These are phyloP conservation scores for Zoanthus gigantus DNA, from an alignment of 92 coral and sea anemone genomes.

Conservation along the genomic window DNA sequence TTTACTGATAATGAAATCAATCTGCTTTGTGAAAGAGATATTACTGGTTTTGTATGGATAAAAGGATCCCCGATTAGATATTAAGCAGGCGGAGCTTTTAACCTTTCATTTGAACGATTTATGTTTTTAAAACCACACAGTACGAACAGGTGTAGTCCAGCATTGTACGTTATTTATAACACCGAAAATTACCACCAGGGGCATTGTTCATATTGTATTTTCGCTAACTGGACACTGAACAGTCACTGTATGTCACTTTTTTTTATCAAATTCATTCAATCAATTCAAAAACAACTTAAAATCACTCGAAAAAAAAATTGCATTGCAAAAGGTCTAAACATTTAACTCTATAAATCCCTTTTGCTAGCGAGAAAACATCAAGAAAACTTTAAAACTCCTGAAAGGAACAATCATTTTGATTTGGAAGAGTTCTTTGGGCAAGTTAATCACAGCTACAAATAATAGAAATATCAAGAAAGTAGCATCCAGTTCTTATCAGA, in stretches of 20 bases:
- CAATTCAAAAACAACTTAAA: background rate
- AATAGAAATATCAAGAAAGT: too few relatives aligned
- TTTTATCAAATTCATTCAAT: background rate
- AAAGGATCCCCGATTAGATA: too few relatives aligned
- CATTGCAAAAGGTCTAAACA: background rate
- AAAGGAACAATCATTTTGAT: background rate
- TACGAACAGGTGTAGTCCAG: background rate
- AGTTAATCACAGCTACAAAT: too few relatives aligned
- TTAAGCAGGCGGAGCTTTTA: background rate
- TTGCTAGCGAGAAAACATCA: too few relatives aligned
- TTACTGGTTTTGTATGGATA: too few relatives aligned
- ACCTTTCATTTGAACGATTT: background rate
- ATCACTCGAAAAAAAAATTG: background rate
- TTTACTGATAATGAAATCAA: background rate
- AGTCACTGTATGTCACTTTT: too few relatives aligned
- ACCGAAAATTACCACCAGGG: too few relatives aligned
- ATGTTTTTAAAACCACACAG: background rate
- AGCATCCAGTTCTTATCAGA: too few relatives aligned
- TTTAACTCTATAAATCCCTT: too few relatives aligned
- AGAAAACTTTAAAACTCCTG: background rate
- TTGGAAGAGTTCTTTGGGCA: too few relatives aligned
- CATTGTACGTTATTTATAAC: background rate
- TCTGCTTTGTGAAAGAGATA: background rate
- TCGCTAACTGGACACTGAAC: too few relatives aligned
- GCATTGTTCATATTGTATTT: too few relatives aligned